Evolutionary conservation across 2,888 invertebrate species (phyloP).

Genomic region (Kryphioiulus occultus): DNA sequence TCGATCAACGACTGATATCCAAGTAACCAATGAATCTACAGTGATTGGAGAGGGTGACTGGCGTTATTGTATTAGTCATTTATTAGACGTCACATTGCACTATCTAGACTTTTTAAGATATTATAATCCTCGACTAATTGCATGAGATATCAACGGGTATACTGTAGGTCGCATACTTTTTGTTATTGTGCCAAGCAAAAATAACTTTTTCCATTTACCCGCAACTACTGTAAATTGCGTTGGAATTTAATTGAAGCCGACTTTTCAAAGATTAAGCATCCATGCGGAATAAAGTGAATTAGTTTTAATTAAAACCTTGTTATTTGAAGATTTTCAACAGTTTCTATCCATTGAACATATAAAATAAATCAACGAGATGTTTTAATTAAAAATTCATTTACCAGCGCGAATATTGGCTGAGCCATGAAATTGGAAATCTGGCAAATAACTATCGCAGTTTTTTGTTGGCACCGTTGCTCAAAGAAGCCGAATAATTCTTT

Average conservation of each 20-base stretch:
- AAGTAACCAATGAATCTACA: neutral
- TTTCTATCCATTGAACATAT: neutral
- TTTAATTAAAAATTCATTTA: neutral
- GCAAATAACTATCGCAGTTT: neutral
- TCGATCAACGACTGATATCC: neutral
- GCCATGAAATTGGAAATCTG: neutral
- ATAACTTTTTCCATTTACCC: neutral
- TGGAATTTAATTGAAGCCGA: neutral
- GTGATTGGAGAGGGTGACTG: neutral
- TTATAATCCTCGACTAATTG: neutral
- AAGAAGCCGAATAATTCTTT: neutral
- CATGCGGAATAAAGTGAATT: neutral
- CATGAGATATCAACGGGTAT: neutral
- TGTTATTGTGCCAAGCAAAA: neutral
- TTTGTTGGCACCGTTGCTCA: neutral
- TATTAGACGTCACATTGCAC: neutral
- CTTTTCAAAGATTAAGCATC: neutral
- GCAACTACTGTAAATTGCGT: neutral
- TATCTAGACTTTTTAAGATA: neutral
- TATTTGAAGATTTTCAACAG: neutral
- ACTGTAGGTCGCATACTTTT: neutral
- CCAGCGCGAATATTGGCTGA: neutral
- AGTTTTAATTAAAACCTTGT: neutral
- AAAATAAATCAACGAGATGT: neutral
- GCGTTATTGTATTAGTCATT: neutral